Base-by-base conservation (phyloP, 2,888 invertebrate species). In the Sicus ferrugineus region DNA sequence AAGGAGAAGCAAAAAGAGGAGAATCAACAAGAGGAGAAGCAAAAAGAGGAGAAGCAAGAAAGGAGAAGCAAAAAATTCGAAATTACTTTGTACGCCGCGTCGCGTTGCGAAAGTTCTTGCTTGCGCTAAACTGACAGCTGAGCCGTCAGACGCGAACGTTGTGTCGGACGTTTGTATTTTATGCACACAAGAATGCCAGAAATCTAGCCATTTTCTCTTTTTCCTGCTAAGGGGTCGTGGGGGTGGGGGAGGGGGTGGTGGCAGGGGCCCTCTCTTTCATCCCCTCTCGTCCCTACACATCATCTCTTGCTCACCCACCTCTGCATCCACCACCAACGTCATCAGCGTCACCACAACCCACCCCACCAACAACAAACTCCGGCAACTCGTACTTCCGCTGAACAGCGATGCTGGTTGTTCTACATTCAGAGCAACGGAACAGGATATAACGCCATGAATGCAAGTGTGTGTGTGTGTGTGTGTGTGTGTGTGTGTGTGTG, bases 401-500 rank as follows among this genome's bases (percentile, higher is more conserved):
- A 65, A 50, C n/a, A 65, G 28, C 30, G 34, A 65, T 42, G 67
- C 48, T 67, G 48, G 58, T 67, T 67, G 59, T 59, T 58, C 67
- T 21, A 59, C 48, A 67, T 67, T 67, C 48, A 59, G 54, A n/a
- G 52, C 23, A 34, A 34, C 58, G 67, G 48, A 67, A 59, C 21
- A 21, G 48, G 59, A 58, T 58, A 46, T 48, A 46, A 28, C 28
- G 19, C 50, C 67, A 30, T 50, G 21, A 30, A 64, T 64, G 50
- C 52, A 4, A 16, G n/a, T 56, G 63, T 67, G 26, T 62, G 62
- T 31, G 50, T 34, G 30, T 66, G 42, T 42, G n/a, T 46, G 26
- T 26, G 34, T 67, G 50, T 59, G 21, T 46, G 19, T 52, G 42
- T 34, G 42, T 50, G 6, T 34, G 52, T 54, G 14, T 56, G 58